phyloP scores from a whole-genome alignment of 2,888 invertebrate genomes.

The Anaspis maculata region DNA sequence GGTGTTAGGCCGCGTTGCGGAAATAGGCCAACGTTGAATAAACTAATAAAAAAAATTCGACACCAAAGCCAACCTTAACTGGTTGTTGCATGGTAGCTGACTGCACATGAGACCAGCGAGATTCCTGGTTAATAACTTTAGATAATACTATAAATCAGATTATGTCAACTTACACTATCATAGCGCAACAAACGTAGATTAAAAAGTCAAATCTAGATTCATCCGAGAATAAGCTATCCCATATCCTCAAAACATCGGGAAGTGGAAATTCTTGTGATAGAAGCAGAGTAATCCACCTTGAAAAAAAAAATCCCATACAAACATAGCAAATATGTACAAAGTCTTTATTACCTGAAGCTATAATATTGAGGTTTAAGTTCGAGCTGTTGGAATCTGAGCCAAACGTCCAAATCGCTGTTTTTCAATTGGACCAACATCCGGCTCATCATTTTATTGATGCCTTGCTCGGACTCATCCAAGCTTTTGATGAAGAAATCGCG shows the following conservation, averaged over 20 bases:
- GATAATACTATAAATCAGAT: too few species aligned
- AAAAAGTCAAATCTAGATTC: constrained; percentile 83
- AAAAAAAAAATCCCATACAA: too few species aligned
- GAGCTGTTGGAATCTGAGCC: constrained; percentile 67
- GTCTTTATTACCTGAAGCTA: constrained; percentile 80
- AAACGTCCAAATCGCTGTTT: constrained; percentile 67
- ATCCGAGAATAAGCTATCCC: constrained; percentile 95
- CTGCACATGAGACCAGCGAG: too few species aligned
- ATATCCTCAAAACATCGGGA: constrained; percentile 93
- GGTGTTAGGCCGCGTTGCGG: too few species aligned
- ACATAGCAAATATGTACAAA: too few species aligned
- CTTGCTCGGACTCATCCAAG: constrained; percentile 85
- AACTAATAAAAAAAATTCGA: too few species aligned
- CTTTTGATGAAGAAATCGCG: constrained; percentile 95
- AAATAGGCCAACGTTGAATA: too few species aligned
- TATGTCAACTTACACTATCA: constrained; percentile 83
- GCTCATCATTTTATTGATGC: constrained; percentile 86
- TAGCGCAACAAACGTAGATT: constrained; percentile 89
- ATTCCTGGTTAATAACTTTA: too few species aligned
- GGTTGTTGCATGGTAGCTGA: too few species aligned
- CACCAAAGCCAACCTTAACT: too few species aligned
- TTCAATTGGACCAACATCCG: constrained; percentile 69
- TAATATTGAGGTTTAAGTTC: constrained; percentile 93
- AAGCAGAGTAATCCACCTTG: constrained; percentile 88
- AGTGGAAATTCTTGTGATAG: constrained; percentile 96